Base-by-base conservation (phyloP, 30 jellyfish, hydroid and myxozoan genomes). In the Phacellophora camtschatica region DNA sequence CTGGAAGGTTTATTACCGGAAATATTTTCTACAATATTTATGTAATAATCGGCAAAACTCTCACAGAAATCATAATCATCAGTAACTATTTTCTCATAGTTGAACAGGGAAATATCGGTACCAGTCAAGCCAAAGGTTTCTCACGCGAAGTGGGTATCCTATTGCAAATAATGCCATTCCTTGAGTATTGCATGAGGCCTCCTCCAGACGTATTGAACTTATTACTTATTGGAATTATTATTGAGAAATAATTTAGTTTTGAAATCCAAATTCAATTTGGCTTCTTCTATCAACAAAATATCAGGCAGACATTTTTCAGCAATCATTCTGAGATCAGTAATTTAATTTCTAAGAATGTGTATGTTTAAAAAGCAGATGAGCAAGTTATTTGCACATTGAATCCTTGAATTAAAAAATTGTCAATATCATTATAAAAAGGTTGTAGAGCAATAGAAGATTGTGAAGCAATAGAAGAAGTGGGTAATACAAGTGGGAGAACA, bases 251-350 rank as follows among this genome's bases (percentile, higher is more conserved):
- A 65, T 20, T 65, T 62, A n/a, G 80, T 35, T 42, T 66, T 43
- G 12, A 43, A 70, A 41, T 70, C 83, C 30, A 55, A 70, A 15
- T 37, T 66, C 22, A 66, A 19, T 57, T 22, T 27, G 4, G 71
- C 16, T 57, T 57, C 39, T 27, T 57, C 71, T 27, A 57, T 27
- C 42, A 27, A 31, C 3, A 67, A 42, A 18, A 42, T 51, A 19
- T 41, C 43, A n/a, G 67, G 67, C 6, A 62, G 34, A 62, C 76
- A 62, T 32, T 24, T 62, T 62, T 62, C 81, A 5, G 39, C 39
- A 10, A 68, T 18, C 48, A 68, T 39, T 68, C 82, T 68, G 67
- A 39, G 66, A 68, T 68, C 82, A 68, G 82, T 68, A 49, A 68
- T 68, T 68, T 68, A 5, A 39, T 39, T 39, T 39, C 51, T 39